phyloP scores from a whole-genome alignment of 2,113 vertebrate genomes.

The Mugil cephalus region DNA sequence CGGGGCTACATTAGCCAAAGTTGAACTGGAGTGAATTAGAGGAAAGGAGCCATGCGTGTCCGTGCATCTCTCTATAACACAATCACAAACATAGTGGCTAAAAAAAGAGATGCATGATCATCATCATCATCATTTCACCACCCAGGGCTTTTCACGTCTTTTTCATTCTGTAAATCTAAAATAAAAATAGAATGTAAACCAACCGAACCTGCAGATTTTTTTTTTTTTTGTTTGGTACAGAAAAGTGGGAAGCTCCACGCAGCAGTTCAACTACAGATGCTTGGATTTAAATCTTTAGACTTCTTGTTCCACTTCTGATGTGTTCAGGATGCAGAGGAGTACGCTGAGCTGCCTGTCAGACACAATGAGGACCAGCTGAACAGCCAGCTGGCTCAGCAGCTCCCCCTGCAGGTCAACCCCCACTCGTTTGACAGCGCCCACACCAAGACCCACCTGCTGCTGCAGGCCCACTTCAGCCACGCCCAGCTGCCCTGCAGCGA shows the following conservation, averaged over 20 bases:
- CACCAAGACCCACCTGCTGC: constrained; percentile 94
- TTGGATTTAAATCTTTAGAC: constrained; percentile 22
- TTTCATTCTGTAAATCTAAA: neutral
- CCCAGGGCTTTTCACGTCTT: neutral
- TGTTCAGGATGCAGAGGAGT: constrained; percentile 93
- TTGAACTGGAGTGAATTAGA: constrained; percentile 68
- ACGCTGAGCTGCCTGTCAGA: constrained; percentile 94
- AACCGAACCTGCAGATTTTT: neutral
- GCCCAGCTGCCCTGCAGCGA: constrained; percentile 93
- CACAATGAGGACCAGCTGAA: constrained; percentile 99
- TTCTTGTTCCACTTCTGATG: constrained; percentile 35
- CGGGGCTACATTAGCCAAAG: constrained; percentile 57
- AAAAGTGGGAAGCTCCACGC: neutral
- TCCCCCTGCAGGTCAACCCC: constrained; percentile 93
- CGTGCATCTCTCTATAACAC: constrained; percentile 47
- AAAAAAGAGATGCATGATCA: constrained; percentile 33
- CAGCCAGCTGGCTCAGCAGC: constrained; percentile 91
- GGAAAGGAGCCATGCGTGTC: constrained; percentile 50
- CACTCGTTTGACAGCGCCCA: constrained; percentile 96
- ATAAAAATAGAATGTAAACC: constrained; percentile 9
- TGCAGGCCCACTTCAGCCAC: constrained; percentile 95
- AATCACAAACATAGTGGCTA: constrained; percentile 29
- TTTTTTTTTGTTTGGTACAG: too few species aligned
- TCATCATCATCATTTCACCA: neutral
- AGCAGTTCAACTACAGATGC: constrained; percentile 40